Base-by-base conservation (phyloP, 2,797 vertebrate species). In the Rhinogobio ventralis region DNA sequence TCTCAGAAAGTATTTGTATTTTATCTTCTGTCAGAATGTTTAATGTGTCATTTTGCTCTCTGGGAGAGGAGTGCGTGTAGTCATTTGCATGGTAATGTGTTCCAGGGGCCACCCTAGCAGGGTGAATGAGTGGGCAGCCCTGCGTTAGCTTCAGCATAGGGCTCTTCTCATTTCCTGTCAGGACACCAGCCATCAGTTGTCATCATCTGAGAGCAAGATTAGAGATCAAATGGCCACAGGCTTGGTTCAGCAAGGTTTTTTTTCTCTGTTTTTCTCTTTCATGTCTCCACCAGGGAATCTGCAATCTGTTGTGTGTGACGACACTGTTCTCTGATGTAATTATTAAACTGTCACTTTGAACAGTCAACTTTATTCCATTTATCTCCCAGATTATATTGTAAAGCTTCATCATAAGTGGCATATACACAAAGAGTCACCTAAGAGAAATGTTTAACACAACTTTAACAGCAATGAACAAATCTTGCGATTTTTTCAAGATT, bases 61-160 rank as follows among this genome's bases (percentile, higher is more conserved):
- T 64, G 77, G 71, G 64, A 77, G 79, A 64, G 25, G 28, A 69
- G 14, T 15, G 76, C 53, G 17, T 87, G 30, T 51, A 77, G 78
- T 81, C 64, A 84, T 87, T 87, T 87, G 78, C 86, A 87, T 87
- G 82, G 72, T 81, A 87, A 87, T 87, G 82, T 42, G 72, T 81
- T 71, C 33, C 78, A 72, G 72, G 60, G 82, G 72, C 72, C 51
- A 62, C 25, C 55, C 28, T 67, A 14, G 45, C 49, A 69, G 71
- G 42, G 30, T 55, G 46, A 85, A 60, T 46, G 28, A 36, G 85
- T 82, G 84, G 78, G 69, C 7, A 19, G 46, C 66, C 75, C 73
- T 17, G 30, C 11, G 36, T 42, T 69, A 45, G 60, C 78, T 74
- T 67, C 60, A 42, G 69, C 30, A 19, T 64, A 36, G 33, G 68